phyloP scores from a whole-genome alignment of 2,797 vertebrate species.

The Cetoscarus ocellatus region DNA sequence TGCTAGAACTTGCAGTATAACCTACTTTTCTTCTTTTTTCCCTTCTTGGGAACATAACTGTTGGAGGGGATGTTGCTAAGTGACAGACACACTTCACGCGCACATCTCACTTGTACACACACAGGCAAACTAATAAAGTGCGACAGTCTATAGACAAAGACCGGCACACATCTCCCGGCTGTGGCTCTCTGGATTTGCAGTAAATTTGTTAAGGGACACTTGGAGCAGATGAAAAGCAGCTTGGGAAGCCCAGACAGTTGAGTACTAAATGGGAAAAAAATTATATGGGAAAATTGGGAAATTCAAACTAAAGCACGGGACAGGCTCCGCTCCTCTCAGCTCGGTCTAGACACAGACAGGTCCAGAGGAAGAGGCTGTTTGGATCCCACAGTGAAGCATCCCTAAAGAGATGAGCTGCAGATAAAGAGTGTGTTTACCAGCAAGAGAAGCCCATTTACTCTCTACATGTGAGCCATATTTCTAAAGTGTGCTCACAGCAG shows the following conservation, averaged over 20 bases:
- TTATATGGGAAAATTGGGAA: conserved; percentile 39
- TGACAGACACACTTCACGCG: conserved; percentile 11
- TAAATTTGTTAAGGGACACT: conserved; percentile 48
- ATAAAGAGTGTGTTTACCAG: conserved; percentile 48
- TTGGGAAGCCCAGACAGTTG: conserved; percentile 22
- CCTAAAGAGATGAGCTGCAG: conserved; percentile 43
- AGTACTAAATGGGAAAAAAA: conserved; percentile 37
- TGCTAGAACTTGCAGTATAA: neutral
- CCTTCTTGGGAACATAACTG: no score
- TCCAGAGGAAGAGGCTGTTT: conserved; percentile 31
- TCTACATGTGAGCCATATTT: conserved; percentile 31
- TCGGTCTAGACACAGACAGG: conserved; percentile 34
- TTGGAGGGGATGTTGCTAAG: neutral
- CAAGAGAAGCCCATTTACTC: conserved; percentile 27
- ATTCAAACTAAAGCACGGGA: conserved; percentile 29
- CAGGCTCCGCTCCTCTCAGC: conserved; percentile 20
- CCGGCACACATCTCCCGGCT: conserved; percentile 41
- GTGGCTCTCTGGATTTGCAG: conserved; percentile 30
- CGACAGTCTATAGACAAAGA: conserved; percentile 45
- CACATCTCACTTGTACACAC: conserved; percentile 4
- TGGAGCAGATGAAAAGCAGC: conserved; percentile 51
- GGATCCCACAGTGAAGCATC: conserved; percentile 35
- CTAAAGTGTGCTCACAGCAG: conserved; percentile 29
- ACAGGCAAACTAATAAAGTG: neutral
- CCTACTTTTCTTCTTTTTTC: conserved; percentile 2